Evolutionary conservation across 2,888 invertebrate genomes (phyloP), one percentile per base, ranked within the genome.

Genomic region (Drosophila ustulata): DNA sequence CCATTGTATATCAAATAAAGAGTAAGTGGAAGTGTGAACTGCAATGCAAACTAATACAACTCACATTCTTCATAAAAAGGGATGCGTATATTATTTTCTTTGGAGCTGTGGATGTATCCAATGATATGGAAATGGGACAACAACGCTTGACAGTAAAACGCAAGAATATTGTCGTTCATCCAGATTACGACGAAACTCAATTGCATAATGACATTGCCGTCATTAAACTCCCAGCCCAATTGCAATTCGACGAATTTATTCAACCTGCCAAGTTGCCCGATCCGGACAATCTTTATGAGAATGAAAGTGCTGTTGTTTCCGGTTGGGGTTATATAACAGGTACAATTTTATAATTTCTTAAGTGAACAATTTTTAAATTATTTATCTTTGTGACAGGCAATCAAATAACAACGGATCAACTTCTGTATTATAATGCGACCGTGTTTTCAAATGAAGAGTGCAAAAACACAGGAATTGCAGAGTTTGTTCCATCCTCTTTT

Each of bases 101-200:
- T 28, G 70, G 70, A 1, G 23, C 63, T 4, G 30, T 30, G 30
- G 30, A 30, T 6, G 7, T 0, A 30, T 30, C 30, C 30, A 30
- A 30, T 30, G 18, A 18, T 18, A 18, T 18, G 5, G 68, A 70
- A 57, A 3, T 1, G 5, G 70, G 69, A 23, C 57, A 64, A n/a
- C 37, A 63, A 7, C 47, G 4, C 1, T 28, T 70, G 9, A 3
- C n/a, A n/a, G 37, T 37, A 37, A 37, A 11, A 11, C n/a, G 4
- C 11, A 37, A 37, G n/a, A 37, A 37, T 0, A 18, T 41, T 41
- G 0, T 41, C 7, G 1, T 18, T 3, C 39, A 41, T 41, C 18
- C 39, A 41, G 39, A 41, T 6, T 41, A 3, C 6, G 39, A 13
- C 0, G 39, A 6, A 4, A 2, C 5, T 7, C 39, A 39, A 37